Base-by-base conservation (phyloP, 1,140 invertebrate genomes). In the Trachymyrmex septentrionalis region DNA sequence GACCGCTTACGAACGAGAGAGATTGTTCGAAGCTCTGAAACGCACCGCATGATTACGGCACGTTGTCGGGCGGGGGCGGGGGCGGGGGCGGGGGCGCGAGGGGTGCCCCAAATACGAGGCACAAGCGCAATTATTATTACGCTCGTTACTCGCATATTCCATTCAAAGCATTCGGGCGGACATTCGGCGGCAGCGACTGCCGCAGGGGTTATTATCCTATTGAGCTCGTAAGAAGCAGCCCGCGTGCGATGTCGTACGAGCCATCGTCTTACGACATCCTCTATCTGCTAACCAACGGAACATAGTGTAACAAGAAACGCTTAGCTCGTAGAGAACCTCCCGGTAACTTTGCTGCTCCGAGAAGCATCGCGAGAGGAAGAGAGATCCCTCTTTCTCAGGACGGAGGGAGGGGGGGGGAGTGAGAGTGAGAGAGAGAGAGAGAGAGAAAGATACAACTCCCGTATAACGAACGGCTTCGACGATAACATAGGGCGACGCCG, bases 151-250 rank as follows among this genome's bases (percentile, higher is more conserved):
- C 90, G 84, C 73, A 88, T 91, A 87, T 87, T 91, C 88, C 86
- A 93, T 92, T 93, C 87, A 91, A 90, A 91, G 76, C 91, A 90
- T 91, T 92, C 89, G 69, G 88, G 71, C 77, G 64, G 77, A 48
- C 76, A 48, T 27, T 27, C 73, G 73, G 61, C 85, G 80, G 77
- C 75, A 34, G 76, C 59, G 53, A 53, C 66, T 81, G 57, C 67
- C 90, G 84, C 27, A 69, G 86, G 85, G 91, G 91, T 93, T 92
- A 94, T 95, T 95, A 95, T 95, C 92, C 93, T 94, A 94, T 94
- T 95, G 91, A 95, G 93, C 93, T 93, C 89, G 88, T 94, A 93
- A 93, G 92, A 93, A 91, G 88, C 88, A 77, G 81, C 87, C 82
- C 90, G 66, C 89, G 81, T 72, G 85, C 86, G 87, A 86, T 90